phyloP scores from a whole-genome alignment of 2,797 vertebrate species.

The Salmo trutta region DNA sequence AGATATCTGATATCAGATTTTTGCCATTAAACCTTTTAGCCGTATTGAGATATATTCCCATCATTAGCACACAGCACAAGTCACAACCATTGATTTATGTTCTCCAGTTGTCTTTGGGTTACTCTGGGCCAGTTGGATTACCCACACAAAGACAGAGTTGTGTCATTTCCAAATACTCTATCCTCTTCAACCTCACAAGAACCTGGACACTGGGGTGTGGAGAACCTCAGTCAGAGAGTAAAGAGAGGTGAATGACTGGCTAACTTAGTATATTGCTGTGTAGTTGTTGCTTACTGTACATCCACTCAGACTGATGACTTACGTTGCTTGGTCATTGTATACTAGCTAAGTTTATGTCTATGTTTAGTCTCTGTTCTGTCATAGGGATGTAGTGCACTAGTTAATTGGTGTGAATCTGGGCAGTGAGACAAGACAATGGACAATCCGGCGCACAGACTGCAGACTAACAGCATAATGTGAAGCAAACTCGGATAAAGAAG shows the following conservation, averaged over 20 bases:
- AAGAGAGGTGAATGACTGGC: no score
- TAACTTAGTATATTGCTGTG: neutral
- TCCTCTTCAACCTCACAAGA: neutral
- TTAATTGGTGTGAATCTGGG: conserved; percentile 12
- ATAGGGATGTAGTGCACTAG: conserved; percentile 5
- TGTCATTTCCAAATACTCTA: neutral
- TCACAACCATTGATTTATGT: conserved; percentile 32
- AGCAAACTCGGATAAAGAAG: conserved; percentile 25
- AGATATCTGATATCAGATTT: neutral
- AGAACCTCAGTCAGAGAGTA: neutral
- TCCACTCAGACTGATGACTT: neutral
- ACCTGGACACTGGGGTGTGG: neutral
- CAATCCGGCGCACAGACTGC: conserved; percentile 12
- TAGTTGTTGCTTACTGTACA: neutral
- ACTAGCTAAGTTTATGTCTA: neutral
- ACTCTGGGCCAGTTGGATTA: conserved; percentile 29
- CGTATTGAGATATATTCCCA: neutral
- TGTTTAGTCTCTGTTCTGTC: conserved; percentile 2
- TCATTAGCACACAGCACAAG: neutral
- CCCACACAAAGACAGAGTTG: conserved; percentile 42
- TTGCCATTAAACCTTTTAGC: neutral
- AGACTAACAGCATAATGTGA: conserved; percentile 26
- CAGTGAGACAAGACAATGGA: conserved; percentile 20
- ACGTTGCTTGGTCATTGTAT: neutral
- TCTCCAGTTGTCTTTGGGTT: conserved; percentile 38